A percentile compares a stretch with the other conserved stretches of the same genome.
phyloP scores from a whole-genome alignment of 2,888 invertebrate species.

The Ctena decussata region DNA sequence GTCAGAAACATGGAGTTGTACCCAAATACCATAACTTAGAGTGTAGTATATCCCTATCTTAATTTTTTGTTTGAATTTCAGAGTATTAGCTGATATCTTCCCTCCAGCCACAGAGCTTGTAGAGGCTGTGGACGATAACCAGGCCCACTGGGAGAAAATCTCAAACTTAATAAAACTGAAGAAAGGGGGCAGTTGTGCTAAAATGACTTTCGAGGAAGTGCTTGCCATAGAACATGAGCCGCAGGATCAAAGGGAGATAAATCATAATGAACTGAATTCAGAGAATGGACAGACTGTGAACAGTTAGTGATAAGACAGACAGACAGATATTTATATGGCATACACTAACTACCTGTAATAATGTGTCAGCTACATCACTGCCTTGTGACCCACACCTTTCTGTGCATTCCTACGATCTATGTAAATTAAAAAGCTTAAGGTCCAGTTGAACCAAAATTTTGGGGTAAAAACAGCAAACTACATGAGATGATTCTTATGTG shows the following conservation, averaged over 20 bases:
- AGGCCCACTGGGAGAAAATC: conserved; percentile 83
- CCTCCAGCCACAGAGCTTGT: conserved; percentile 73
- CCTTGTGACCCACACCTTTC: too few relatives aligned
- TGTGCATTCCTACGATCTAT: too few relatives aligned
- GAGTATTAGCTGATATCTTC: conserved; percentile 81
- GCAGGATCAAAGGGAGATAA: conserved; percentile 43
- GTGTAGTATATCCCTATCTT: too few relatives aligned
- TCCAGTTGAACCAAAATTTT: too few relatives aligned
- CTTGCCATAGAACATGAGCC: conserved; percentile 77
- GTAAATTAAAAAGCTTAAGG: too few relatives aligned
- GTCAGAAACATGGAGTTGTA: too few relatives aligned
- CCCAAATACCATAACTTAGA: too few relatives aligned
- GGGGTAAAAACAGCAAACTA: too few relatives aligned
- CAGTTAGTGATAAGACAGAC: background rate
- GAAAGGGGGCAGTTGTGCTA: conserved; percentile 76
- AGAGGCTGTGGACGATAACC: conserved; percentile 82
- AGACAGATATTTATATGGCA: too few relatives aligned
- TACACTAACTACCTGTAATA: too few relatives aligned
- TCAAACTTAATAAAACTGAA: conserved; percentile 77
- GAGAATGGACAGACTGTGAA: background rate
- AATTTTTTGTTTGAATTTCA: conserved; percentile 54
- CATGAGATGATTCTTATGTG: too few relatives aligned
- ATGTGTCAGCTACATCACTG: too few relatives aligned
- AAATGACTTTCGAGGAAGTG: conserved; percentile 82
- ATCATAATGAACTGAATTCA: conserved; percentile 6